Percentiles rank a stretch among this genome's conserved stretches.
Conservation (phyloP, 2,113 vertebrate genomes). For the Sturnira hondurensis region DNA sequence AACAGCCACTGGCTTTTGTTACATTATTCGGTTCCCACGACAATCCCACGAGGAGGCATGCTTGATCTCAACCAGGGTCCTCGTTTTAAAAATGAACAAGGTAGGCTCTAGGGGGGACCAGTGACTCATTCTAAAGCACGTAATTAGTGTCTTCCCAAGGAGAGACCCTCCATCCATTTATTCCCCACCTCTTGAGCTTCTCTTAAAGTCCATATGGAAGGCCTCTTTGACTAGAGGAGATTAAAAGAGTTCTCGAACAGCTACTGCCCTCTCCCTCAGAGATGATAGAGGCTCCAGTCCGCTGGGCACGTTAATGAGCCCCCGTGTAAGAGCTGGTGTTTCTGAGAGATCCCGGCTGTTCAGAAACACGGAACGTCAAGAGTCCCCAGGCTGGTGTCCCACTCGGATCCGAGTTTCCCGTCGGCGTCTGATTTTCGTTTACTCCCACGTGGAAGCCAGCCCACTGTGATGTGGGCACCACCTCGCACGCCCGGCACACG, state of each 20-base stretch:
- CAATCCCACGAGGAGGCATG: no score
- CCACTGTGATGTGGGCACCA: neutral
- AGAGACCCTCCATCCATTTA: neutral
- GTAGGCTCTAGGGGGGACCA: neutral
- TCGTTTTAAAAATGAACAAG: slow-evolving; percentile 5
- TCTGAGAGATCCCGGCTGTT: neutral
- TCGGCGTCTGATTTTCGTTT: neutral
- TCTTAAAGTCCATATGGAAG: neutral
- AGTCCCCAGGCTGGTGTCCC: neutral
- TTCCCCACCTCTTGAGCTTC: neutral
- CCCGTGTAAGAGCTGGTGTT: neutral
- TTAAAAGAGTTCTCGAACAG: neutral
- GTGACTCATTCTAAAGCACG: neutral
- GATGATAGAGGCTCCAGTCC: neutral
- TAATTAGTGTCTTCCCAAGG: neutral
- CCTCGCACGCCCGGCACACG: neutral
- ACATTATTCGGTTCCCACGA: neutral
- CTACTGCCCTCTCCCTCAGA: neutral
- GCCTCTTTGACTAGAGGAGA: neutral
- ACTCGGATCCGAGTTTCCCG: neutral
- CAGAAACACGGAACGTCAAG: neutral
- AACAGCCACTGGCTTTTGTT: neutral
- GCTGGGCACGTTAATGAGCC: neutral
- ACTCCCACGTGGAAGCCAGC: neutral
- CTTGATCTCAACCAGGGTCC: neutral